These are phyloP conservation scores for Sylvicapra grimmia DNA, from an alignment of 2,113 vertebrate species.

Conservation along the genomic window DNA sequence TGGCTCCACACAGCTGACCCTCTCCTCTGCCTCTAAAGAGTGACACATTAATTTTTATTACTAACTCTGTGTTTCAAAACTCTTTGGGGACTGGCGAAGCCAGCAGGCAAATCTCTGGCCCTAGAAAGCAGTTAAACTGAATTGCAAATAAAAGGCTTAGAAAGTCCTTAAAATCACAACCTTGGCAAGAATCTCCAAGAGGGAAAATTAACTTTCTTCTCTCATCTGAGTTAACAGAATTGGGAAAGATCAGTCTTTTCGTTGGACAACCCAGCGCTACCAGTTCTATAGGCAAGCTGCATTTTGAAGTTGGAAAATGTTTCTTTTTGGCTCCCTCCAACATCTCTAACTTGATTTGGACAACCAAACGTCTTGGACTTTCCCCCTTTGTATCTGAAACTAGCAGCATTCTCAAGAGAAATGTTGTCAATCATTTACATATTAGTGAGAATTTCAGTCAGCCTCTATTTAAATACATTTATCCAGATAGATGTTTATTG, in stretches of 20 bases:
- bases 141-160: slow-evolving; percentile 38
- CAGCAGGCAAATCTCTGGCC: slow-evolving; percentile 25
- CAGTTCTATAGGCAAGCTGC: not conserved
- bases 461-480: not conserved
- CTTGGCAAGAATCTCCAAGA: not conserved
- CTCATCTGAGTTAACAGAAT: slow-evolving; percentile 7
- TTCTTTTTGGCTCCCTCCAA: not conserved
- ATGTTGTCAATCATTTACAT: not conserved
- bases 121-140: slow-evolving; percentile 57
- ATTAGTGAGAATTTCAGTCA: not conserved
- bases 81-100: slow-evolving; percentile 14
- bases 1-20: not conserved
- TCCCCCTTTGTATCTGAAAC: not conserved
- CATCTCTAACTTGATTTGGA: not conserved
- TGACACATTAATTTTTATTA: slow-evolving; percentile 53
- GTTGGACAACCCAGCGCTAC: not conserved
- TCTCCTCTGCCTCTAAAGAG: slow-evolving; percentile 25
- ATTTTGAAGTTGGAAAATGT: not conserved
- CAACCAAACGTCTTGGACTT: not conserved
- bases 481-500: not conserved
- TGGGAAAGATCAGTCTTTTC: not conserved
- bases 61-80: slow-evolving; percentile 20
- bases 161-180: slow-evolving; percentile 26
- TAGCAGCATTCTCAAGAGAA: not conserved
- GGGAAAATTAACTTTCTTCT: slow-evolving; percentile 33